Evolutionary conservation across 2,797 vertebrate species (phyloP).

Genomic region (Setipinna tenuifilis): DNA sequence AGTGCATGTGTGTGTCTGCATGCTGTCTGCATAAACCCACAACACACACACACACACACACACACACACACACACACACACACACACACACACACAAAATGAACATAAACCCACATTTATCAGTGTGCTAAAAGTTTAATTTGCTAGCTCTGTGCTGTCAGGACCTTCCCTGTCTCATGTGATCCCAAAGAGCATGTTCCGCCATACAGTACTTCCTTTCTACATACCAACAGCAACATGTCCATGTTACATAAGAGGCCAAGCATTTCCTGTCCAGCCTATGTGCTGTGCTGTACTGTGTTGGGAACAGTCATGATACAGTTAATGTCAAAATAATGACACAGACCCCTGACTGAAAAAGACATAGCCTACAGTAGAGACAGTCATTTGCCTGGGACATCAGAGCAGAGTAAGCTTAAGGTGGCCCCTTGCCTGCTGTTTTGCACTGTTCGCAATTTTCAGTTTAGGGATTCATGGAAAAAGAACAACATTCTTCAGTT

Average conservation of each 20-base stretch:
- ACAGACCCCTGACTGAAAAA: background rate
- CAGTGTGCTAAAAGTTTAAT: background rate
- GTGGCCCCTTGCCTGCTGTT: no score
- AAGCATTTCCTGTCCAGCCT: slow-evolving; percentile 35
- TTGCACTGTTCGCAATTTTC: no score
- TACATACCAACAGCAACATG: background rate
- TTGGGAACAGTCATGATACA: background rate
- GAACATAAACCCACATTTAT: no score
- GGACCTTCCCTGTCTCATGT: background rate
- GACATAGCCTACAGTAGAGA: background rate
- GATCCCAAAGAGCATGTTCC: slow-evolving; percentile 4
- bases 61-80: background rate
- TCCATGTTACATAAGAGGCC: slow-evolving; percentile 29
- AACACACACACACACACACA: background rate
- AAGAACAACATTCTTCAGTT: no score
- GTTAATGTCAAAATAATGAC: background rate
- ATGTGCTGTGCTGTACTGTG: background rate
- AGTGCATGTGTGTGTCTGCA: no score
- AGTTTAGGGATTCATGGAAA: no score
- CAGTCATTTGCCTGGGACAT: no score
- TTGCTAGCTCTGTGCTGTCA: background rate
- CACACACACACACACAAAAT: background rate
- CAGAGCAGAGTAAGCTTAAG: no score
- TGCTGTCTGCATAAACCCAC: no score
- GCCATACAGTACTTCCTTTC: background rate